These are phyloP conservation scores for Sebastes trivittatus DNA, from an alignment of 2,797 vertebrate genomes.

Conservation along the genomic window DNA sequence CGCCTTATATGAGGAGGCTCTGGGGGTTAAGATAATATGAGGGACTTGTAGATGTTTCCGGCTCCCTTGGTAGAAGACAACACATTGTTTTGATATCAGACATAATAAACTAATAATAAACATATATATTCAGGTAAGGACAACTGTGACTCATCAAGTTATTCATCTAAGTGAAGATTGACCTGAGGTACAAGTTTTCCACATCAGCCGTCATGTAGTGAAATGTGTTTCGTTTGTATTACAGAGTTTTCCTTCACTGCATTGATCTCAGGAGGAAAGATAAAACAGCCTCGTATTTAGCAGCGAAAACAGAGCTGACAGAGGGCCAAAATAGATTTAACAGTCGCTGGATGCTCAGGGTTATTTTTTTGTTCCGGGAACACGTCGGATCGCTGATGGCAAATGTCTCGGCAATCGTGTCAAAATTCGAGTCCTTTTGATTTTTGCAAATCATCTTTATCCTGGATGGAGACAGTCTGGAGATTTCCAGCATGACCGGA, in stretches of 20 bases:
- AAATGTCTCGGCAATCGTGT: neutral
- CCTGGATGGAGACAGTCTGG: neutral
- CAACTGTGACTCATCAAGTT: neutral
- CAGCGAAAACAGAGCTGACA: neutral
- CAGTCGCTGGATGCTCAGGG: neutral
- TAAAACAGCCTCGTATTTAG: constrained; percentile 7
- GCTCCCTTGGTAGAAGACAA: neutral
- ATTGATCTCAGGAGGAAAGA: constrained; percentile 21
- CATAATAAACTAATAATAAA: neutral
- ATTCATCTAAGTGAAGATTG: neutral
- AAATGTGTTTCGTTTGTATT: neutral
- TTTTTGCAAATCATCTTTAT: neutral
- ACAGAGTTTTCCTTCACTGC: neutral
- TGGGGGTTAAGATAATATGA: neutral
- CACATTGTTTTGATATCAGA: neutral
- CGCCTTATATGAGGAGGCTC: too few relatives aligned
- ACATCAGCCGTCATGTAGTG: neutral
- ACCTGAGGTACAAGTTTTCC: neutral
- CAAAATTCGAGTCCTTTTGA: neutral
- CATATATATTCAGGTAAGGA: neutral
- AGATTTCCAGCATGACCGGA: neutral
- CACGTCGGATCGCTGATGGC: neutral
- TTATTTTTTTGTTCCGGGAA: neutral
- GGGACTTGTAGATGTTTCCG: neutral
- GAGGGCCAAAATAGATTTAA: neutral